Percentiles rank a stretch among this genome's conserved stretches.
phyloP scores from a whole-genome alignment of 2,113 vertebrate genomes.

The Pelvicachromis taeniatus region DNA sequence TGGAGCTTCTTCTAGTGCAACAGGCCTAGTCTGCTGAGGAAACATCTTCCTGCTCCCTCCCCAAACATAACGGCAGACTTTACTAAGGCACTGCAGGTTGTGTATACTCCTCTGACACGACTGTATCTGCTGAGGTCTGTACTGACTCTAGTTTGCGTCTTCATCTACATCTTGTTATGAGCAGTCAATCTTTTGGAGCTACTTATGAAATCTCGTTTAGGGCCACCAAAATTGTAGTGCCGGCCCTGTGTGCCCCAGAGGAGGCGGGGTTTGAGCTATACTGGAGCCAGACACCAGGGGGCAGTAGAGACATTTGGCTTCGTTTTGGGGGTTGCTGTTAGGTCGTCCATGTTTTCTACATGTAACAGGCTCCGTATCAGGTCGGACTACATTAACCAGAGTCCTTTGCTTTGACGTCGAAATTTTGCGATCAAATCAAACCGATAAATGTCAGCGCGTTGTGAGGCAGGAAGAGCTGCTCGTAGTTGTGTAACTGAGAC shows the following conservation, averaged over 20 bases:
- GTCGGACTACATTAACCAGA: conserved; percentile 7
- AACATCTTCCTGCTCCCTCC: no score
- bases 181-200: not conserved
- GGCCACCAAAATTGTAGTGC: not conserved
- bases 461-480: not conserved
- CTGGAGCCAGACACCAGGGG: not conserved
- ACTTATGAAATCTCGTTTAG: not conserved
- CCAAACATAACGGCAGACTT: no score
- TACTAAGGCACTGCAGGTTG: no score
- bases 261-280: not conserved
- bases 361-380: fast-evolving
- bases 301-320: not conserved
- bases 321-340: not conserved
- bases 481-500: not conserved
- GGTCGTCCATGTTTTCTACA: not conserved
- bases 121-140: no score
- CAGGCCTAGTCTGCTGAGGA: no score
- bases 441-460: not conserved
- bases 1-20: no score
- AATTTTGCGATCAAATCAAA: conserved; percentile 6
- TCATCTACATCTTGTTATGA: not conserved
- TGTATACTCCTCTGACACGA: no score
- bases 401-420: not conserved
- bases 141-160: not conserved
- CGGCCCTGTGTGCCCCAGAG: not conserved